Conservation (phyloP, 2,113 vertebrate species). For the Gallinago jamesoni region DNA sequence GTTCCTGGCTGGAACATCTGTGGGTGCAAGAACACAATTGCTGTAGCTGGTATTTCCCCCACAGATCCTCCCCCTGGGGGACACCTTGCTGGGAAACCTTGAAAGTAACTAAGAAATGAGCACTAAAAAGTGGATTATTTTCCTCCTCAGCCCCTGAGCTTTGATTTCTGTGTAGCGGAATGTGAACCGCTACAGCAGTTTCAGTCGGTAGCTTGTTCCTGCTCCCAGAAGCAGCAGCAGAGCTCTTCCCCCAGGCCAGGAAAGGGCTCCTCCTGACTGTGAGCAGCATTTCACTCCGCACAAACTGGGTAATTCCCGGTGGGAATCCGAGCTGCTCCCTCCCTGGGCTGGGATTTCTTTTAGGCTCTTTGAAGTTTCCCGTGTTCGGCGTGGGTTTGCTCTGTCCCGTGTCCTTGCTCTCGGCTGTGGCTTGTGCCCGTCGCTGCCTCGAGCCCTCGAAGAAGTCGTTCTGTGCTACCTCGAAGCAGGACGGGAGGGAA, state of each 20-base stretch:
- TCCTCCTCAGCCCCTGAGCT: background rate
- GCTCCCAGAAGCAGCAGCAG: background rate
- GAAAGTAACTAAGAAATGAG: background rate
- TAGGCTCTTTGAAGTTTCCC: background rate
- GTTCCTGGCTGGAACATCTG: background rate
- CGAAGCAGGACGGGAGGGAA: background rate
- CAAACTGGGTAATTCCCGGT: background rate
- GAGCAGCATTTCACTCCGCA: background rate
- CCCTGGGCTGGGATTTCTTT: background rate
- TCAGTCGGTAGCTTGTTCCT: background rate
- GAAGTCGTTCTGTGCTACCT: background rate
- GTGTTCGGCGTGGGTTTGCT: fast-evolving
- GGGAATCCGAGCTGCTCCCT: background rate
- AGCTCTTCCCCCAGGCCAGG: background rate
- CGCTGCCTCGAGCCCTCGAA: fast-evolving
- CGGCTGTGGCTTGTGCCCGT: background rate
- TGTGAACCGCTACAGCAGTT: background rate
- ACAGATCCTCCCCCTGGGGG: background rate
- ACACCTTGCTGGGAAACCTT: background rate
- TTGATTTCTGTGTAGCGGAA: background rate
- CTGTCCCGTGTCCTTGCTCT: background rate
- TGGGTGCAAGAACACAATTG: background rate
- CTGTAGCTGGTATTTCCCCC: background rate
- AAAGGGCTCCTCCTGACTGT: background rate
- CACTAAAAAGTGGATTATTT: background rate